Percentiles rank a stretch among this genome's conserved stretches.
phyloP scores from a whole-genome alignment of 2,797 vertebrate genomes.

The Spea hammondii region DNA sequence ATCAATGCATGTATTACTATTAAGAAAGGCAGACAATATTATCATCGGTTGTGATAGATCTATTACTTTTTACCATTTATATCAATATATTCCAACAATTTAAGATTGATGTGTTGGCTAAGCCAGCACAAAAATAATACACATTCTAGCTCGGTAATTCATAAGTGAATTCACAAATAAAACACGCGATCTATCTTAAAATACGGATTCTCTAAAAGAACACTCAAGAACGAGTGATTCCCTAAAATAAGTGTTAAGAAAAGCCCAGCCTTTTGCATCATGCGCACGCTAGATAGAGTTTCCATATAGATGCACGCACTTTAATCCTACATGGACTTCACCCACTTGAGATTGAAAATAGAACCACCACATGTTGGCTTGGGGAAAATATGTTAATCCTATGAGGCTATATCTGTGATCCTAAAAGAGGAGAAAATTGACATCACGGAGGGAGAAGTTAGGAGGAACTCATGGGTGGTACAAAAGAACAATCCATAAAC shows the following conservation, averaged over 20 bases:
- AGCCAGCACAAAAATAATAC: no score
- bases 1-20: no score
- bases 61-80: no score
- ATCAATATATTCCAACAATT: no score
- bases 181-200: not conserved
- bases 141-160: no score
- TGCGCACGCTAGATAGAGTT: not conserved
- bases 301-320: not conserved
- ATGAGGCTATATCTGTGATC: not conserved
- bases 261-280: not conserved
- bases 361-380: conserved; percentile 18
- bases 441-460: conserved; percentile 5
- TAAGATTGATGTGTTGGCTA: no score
- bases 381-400: conserved; percentile 27
- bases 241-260: not conserved
- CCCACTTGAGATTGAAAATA: conserved; percentile 36
- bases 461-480: not conserved
- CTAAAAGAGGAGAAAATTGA: conserved; percentile 11
- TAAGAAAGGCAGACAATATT: no score
- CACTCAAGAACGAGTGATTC: not conserved
- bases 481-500: not conserved
- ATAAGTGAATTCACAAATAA: no score
- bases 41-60: no score
- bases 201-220: not conserved
- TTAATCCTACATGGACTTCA: conserved; percentile 21